phyloP scores from a whole-genome alignment of 1,140 invertebrate genomes.

The Tenebrio molitor region DNA sequence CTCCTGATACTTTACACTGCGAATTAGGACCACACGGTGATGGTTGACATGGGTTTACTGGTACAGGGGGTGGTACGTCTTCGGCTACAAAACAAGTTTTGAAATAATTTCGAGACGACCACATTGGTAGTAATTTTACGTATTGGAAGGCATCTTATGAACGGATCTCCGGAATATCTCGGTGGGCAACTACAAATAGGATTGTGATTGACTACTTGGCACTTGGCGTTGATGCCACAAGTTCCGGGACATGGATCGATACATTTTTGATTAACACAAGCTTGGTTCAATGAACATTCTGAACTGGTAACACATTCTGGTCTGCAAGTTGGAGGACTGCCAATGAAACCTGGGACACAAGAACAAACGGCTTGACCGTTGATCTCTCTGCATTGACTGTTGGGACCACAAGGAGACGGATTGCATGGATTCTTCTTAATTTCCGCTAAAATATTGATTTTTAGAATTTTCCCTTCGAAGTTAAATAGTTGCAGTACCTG shows the following conservation, averaged over 20 bases:
- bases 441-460: slow-evolving; percentile 53
- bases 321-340: slow-evolving; percentile 74
- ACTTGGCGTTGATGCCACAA: slow-evolving; percentile 80
- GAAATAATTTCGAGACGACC: neutral
- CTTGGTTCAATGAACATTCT: slow-evolving; percentile 71
- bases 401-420: slow-evolving; percentile 74
- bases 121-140: slow-evolving; percentile 66
- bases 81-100: slow-evolving; percentile 49
- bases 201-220: slow-evolving; percentile 78
- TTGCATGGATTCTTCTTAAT: slow-evolving; percentile 66
- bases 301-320: slow-evolving; percentile 75
- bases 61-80: slow-evolving; percentile 41
- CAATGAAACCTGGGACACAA: slow-evolving; percentile 72
- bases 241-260: slow-evolving; percentile 80
- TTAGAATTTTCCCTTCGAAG: too few species aligned
- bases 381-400: slow-evolving; percentile 79
- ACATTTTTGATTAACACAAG: slow-evolving; percentile 76
- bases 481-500: too few species aligned
- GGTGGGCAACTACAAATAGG: slow-evolving; percentile 80
- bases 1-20: slow-evolving; percentile 82
- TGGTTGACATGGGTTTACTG: slow-evolving; percentile 80
- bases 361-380: slow-evolving; percentile 79
- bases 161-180: slow-evolving; percentile 78
- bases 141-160: slow-evolving; percentile 70
- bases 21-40: slow-evolving; percentile 87